Base-by-base conservation (phyloP, 2,113 vertebrate genomes). In the Percina caprodes region DNA sequence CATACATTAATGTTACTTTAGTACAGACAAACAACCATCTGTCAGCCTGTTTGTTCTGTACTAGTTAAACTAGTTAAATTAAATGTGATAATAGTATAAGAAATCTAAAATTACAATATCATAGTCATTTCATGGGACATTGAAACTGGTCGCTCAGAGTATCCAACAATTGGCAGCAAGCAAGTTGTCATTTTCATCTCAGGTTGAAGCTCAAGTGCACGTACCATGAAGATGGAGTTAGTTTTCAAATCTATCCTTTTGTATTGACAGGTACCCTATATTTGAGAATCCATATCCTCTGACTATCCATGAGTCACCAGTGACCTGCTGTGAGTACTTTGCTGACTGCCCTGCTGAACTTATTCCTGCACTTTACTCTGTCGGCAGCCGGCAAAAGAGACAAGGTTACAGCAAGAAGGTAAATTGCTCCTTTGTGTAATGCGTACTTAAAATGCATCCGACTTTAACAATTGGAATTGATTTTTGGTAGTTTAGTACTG, bases 371-470 rank as follows among this genome's bases (percentile, higher is more conserved):
- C 96, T 99, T 91, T 99, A 99, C 94, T 99, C 97, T 33, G 97
- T 98, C 66, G 98, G 98, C 70, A 97, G 94, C 82, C 95, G 97
- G 82, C 98, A 99, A 90, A 99, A 99, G 84, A 96, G 98, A 84
- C 98, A 99, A 93, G 97, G 97, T 69, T 99, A 97, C 93, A 99
- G 98, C 92, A 99, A 99, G 94, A 99, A 98, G 97, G 98, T 99
- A 93, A 60, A n/a, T 23, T 0, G 4, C 16, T 65, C 16, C 3
- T 21, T 24, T 46, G 7, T 45, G 33, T 49, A 19, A 9, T 80
- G 9, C 2, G 0, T n/a, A 1, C 7, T 54, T 59, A 18, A 70
- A 73, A 39, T 42, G 3, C 18, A 39, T 4, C 21, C 13, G 6
- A 11, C 1, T 11, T 42, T 3, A 42, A 39, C 2, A 42, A 1